A percentile compares a stretch with the other conserved stretches of the same genome.
Evolutionary conservation across 1,140 invertebrate species (phyloP).

Genomic region (Meloidogyne exigua): DNA sequence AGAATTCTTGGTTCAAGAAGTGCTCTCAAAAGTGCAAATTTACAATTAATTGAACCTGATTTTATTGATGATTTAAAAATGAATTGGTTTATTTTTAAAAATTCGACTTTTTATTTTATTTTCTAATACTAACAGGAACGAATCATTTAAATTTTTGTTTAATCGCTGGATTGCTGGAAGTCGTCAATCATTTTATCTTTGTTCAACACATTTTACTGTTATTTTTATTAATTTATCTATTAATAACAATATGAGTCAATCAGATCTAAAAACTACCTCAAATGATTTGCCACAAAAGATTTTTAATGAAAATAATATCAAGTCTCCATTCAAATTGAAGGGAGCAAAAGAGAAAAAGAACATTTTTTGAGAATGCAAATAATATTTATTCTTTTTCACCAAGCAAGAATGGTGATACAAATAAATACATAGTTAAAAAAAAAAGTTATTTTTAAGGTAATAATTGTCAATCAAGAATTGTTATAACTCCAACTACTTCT

Average conservation of each 20-base stretch:
- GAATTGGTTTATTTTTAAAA: constrained; percentile 7
- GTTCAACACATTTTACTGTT: not conserved
- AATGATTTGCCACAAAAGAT: not conserved
- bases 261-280: not conserved
- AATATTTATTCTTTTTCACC: not conserved
- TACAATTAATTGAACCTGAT: constrained; percentile 19
- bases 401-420: not conserved
- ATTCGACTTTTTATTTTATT: not conserved
- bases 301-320: not conserved
- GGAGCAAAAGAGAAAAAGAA: not conserved
- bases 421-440: not conserved
- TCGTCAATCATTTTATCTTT: not conserved
- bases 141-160: not conserved
- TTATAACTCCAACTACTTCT: constrained; percentile 30
- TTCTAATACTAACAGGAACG: not conserved
- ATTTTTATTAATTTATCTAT: not conserved
- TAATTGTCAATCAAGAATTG: constrained; percentile 5
- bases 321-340: not conserved
- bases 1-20: constrained; percentile 1
- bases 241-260: not conserved
- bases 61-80: constrained; percentile 18
- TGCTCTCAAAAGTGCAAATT: constrained; percentile 23
- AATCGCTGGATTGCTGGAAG: not conserved
- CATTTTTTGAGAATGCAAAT: not conserved
- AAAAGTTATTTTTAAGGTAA: not conserved